phyloP scores from a whole-genome alignment of 2,113 vertebrate genomes.

The Lonchura striata region DNA sequence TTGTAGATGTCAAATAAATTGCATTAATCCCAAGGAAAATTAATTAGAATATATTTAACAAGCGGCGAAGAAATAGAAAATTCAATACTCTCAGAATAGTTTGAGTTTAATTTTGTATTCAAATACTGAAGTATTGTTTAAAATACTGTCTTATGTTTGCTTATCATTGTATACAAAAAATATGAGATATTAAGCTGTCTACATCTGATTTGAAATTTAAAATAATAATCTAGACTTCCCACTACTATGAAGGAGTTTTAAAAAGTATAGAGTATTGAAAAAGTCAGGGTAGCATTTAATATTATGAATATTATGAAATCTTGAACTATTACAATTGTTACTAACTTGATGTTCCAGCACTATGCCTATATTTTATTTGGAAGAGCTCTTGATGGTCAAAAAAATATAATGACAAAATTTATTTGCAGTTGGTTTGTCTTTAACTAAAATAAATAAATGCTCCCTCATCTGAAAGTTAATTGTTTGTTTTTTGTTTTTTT shows the following conservation, averaged over 20 bases:
- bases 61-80: neutral
- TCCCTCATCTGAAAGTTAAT: neutral
- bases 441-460: neutral
- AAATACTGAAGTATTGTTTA: neutral
- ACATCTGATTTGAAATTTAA: neutral
- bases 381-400: neutral
- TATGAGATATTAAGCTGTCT: neutral
- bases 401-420: neutral
- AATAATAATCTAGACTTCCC: neutral
- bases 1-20: neutral
- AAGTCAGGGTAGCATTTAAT: neutral
- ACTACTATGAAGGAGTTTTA: neutral
- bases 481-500: neutral
- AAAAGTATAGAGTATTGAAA: neutral
- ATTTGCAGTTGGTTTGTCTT: neutral
- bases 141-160: neutral
- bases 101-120: neutral
- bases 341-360: neutral
- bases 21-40: neutral
- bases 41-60: neutral
- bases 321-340: neutral
- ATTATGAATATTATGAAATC: neutral
- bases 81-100: neutral
- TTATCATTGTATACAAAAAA: neutral
- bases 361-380: neutral